A percentile compares a stretch with the other conserved stretches of the same genome.
These are phyloP conservation scores for Blastobasis adustella DNA, from an alignment of 2,888 invertebrate genomes.

Conservation along the genomic window DNA sequence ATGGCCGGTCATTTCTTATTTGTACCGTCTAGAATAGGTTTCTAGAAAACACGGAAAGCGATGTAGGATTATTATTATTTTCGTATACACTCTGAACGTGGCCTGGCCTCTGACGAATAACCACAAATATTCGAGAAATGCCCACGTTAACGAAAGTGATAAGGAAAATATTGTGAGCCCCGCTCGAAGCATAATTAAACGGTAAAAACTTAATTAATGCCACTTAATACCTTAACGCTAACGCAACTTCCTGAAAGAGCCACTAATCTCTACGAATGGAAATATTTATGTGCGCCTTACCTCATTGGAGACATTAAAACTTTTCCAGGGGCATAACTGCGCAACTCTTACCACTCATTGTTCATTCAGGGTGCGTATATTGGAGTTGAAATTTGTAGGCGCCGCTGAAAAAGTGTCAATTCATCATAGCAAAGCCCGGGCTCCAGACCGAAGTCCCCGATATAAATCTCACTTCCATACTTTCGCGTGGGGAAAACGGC, in stretches of 20 bases:
- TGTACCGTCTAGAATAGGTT: too few species aligned
- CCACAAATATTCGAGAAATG: too few species aligned
- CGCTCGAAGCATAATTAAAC: conserved; percentile 17
- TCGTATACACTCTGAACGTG: too few species aligned
- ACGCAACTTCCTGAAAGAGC: conserved; percentile 49
- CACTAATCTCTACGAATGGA: conserved; percentile 56
- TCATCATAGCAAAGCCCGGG: conserved; percentile 72
- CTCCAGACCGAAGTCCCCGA: conserved; percentile 66
- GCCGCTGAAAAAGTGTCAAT: conserved; percentile 72
- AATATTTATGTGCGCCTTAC: conserved; percentile 60
- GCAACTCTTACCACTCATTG: conserved; percentile 62
- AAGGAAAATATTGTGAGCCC: conserved; percentile 11
- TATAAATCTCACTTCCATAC: conserved; percentile 75
- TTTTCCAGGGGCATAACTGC: conserved; percentile 56
- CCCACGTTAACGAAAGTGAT: conserved; percentile 10
- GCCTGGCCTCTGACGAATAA: too few species aligned
- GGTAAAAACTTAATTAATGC: conserved; percentile 38
- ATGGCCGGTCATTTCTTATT: too few species aligned
- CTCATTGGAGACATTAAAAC: conserved; percentile 71
- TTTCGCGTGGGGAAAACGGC: conserved; percentile 71
- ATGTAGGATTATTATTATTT: too few species aligned
- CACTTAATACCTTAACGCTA: conserved; percentile 29
- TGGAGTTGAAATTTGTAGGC: conserved; percentile 70
- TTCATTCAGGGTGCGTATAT: conserved; percentile 70
- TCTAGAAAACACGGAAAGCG: too few species aligned